phyloP scores from a whole-genome alignment of 2,888 invertebrate genomes.

The Rotaria sp. region DNA sequence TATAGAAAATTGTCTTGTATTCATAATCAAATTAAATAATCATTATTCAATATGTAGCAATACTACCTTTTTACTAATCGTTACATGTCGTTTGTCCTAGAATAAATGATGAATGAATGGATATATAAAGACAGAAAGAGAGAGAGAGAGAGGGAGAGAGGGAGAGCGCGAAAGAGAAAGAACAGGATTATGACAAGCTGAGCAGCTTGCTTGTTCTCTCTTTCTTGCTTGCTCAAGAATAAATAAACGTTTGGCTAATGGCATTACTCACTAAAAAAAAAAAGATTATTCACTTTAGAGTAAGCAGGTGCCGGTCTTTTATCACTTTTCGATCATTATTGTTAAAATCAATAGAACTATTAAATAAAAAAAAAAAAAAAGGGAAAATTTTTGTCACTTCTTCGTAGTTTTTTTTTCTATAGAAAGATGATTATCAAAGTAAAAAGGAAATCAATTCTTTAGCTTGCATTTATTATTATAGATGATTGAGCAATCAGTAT shows the following conservation, averaged over 20 bases:
- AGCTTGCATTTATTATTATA: background rate
- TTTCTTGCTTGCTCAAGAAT: background rate
- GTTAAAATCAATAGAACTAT: no score
- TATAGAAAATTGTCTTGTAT: background rate
- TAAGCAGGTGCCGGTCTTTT: background rate
- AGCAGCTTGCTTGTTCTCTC: background rate
- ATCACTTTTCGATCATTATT: background rate
- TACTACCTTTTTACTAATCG: conserved; percentile 1
- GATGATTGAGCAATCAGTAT: background rate
- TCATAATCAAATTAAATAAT: background rate
- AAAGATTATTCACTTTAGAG: conserved; percentile 4
- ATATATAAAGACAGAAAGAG: no score
- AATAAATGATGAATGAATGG: background rate
- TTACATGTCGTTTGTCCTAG: background rate
- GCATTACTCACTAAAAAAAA: background rate
- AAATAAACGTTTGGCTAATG: conserved; percentile 20
- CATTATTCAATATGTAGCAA: background rate
- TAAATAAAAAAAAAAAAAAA: background rate
- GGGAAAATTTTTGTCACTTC: background rate
- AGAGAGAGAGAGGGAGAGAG: background rate
- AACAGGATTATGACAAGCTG: conserved; percentile 19
- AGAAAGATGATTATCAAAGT: background rate
- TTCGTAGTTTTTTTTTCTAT: background rate
- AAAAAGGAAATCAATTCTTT: conserved; percentile 10
- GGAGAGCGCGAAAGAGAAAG: background rate